Evolutionary conservation across 2,797 vertebrate species (phyloP).

Genomic region (Acomys russatus): DNA sequence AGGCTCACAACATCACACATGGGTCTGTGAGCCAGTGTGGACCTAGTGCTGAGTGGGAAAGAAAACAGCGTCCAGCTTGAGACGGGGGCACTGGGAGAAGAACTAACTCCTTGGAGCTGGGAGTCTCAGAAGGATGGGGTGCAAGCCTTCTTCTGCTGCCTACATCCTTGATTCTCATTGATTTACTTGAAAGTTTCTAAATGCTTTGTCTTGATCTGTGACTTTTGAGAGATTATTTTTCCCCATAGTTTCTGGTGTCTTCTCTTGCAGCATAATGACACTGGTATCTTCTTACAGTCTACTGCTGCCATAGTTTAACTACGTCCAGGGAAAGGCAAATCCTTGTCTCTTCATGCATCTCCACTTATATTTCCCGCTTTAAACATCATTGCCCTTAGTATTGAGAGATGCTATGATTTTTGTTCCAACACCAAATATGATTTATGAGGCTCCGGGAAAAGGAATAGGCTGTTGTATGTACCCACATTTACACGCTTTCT

Average conservation of each 20-base stretch:
- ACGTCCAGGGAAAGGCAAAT: neutral
- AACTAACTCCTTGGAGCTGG: neutral
- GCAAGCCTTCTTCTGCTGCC: neutral
- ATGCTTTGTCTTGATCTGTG: neutral
- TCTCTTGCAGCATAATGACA: neutral
- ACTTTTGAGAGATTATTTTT: neutral
- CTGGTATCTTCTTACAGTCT: neutral
- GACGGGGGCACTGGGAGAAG: too few relatives aligned
- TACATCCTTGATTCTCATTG: neutral
- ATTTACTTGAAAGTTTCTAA: neutral
- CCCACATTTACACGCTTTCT: neutral
- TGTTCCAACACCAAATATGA: neutral
- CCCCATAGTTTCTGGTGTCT: neutral
- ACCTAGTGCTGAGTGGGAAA: neutral
- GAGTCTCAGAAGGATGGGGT: neutral
- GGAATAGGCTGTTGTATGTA: neutral
- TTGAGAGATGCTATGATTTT: neutral
- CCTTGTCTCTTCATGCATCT: neutral
- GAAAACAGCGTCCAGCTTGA: too few relatives aligned
- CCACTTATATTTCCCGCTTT: neutral
- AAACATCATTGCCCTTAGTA: neutral
- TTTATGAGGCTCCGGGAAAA: neutral
- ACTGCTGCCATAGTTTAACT: neutral
- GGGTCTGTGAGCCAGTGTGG: too few relatives aligned
- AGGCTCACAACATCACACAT: neutral